Evolutionary conservation across 2,888 invertebrate genomes (phyloP), one percentile per base, ranked within the genome.

Genomic region (Torymus texanus): DNA sequence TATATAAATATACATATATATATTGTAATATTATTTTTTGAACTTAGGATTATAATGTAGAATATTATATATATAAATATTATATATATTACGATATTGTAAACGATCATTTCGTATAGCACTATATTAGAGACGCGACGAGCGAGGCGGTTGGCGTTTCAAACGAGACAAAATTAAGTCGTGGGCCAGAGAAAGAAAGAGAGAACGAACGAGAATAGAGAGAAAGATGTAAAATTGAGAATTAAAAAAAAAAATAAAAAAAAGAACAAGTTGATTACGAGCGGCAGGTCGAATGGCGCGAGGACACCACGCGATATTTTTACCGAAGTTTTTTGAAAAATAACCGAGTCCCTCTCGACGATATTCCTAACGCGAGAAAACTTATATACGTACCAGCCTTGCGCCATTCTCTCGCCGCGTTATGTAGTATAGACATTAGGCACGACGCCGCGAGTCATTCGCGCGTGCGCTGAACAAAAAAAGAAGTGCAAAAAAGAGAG

Each of bases 1-100:
- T 82, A 82, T 83, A 85, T 83, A 84, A 81, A 83, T 77, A 84
- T 82, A 84, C 81, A 82, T 73, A 80, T 86, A 88, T 87, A 88
- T 88, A 89, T 88, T 89, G 87, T 89, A 88, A 89, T 89, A 88
- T 89, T 90, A 90, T 90, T 90, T 89, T 90, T 90, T 86, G 88
- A 89, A 89, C 86, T 86, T 89, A 89, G 89, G 85, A 87, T 86
- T 86, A 86, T 89, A 89, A 89, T 88, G 88, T 89, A 90, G 88
- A 87, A 87, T 88, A 88, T 85, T 62, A 66, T 70, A 75, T 75
- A 72, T 80, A 77, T 78, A 78, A 66, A 78, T 75, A 66, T 73
- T 77, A 72, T 78, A 77, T 84, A 83, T 83, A 83, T 83, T 88
- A 88, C 86, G 83, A 87, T 88, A 88, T 86, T 86, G 86, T 87